Conservation (phyloP, 2,797 vertebrate genomes). For the Pangasius sanitwongsei region DNA sequence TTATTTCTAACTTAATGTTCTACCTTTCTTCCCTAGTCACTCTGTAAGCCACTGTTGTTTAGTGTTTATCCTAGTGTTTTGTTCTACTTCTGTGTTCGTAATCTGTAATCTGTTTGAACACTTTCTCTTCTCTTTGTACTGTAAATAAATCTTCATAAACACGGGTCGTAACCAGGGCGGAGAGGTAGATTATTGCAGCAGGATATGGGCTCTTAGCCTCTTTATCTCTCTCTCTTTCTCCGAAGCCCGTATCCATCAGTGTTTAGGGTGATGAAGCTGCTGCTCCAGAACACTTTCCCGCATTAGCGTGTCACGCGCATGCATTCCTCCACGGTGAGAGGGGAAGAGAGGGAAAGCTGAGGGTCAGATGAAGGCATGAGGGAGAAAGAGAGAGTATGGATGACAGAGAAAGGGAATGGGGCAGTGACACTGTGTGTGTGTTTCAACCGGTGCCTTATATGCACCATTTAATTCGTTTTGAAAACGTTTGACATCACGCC, state of each 20-base stretch:
- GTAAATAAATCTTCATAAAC: background rate
- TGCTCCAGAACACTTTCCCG: background rate
- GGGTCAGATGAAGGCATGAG: conserved; percentile 35
- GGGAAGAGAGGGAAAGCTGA: conserved; percentile 24
- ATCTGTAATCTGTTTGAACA: background rate
- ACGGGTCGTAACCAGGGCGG: background rate
- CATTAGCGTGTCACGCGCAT: background rate
- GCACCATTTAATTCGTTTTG: background rate
- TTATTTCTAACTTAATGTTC: no score
- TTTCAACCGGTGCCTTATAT: background rate
- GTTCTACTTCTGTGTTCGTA: background rate
- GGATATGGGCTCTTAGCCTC: conserved; percentile 22
- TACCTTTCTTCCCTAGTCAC: background rate
- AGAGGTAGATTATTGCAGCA: background rate
- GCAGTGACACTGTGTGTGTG: no score
- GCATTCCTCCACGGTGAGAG: conserved; percentile 3
- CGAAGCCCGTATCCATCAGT: background rate
- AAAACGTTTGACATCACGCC: background rate
- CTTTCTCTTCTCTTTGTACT: background rate
- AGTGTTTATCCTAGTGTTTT: background rate
- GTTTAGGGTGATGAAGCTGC: background rate
- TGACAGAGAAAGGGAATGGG: conserved; percentile 10
- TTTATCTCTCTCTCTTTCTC: background rate
- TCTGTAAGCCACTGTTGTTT: background rate
- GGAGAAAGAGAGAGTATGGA: conserved; percentile 17